A percentile compares a stretch with the other conserved stretches of the same genome.
Evolutionary conservation across 2,113 vertebrate species (phyloP).

Genomic region (Stercorarius parasiticus): DNA sequence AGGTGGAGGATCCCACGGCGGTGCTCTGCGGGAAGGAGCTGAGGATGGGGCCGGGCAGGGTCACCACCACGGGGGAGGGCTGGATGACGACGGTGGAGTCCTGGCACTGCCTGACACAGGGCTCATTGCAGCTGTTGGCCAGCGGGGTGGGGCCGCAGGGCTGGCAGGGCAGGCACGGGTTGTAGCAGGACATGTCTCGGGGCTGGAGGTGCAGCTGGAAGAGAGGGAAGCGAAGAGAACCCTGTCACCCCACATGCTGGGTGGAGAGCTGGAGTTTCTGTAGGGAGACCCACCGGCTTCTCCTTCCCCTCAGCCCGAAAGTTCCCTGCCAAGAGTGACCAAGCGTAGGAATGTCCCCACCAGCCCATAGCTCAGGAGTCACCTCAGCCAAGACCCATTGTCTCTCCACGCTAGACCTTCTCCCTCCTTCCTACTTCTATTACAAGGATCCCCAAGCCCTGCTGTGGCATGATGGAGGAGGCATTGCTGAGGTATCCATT

Average conservation of each 20-base stretch:
- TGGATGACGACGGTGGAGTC: neutral
- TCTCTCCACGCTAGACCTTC: neutral
- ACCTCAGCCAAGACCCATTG: neutral
- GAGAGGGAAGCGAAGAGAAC: neutral
- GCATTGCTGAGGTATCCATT: neutral
- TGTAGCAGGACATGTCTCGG: neutral
- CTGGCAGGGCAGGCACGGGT: neutral
- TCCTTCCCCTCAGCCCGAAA: neutral
- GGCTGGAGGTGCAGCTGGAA: neutral
- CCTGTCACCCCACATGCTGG: neutral
- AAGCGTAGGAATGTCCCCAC: neutral
- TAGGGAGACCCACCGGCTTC: neutral
- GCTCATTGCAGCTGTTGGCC: neutral
- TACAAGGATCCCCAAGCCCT: neutral
- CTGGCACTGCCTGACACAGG: neutral
- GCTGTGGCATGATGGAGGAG: neutral
- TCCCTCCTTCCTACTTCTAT: neutral
- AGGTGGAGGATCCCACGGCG: too few relatives aligned
- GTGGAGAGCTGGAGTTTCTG: neutral
- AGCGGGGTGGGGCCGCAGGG: neutral
- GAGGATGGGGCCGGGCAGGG: neutral
- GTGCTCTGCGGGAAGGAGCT: neutral
- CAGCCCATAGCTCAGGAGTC: neutral
- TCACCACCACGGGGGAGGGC: neutral
- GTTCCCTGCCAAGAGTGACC: fast-evolving